Base-by-base conservation (phyloP, 1,140 invertebrate species). In the Drosophila auraria region DNA sequence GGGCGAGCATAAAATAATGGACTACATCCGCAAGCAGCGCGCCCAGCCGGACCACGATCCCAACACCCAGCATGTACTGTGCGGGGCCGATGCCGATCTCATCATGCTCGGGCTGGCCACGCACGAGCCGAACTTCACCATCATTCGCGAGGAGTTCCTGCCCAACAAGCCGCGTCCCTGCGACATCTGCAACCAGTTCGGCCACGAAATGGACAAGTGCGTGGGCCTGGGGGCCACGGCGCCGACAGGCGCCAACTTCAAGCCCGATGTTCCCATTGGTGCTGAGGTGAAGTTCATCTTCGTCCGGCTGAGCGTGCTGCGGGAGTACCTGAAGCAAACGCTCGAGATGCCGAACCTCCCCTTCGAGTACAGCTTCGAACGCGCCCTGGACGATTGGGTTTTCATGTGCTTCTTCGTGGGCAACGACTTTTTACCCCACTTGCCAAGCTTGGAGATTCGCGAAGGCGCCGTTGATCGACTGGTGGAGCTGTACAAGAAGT, bases 391-490 rank as follows among this genome's bases (percentile, higher is more conserved):
- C 93, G 99, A 99, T 94, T 99, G 99, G 99, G 99, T 99, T 1
- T 99, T 99, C 93, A 99, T 99, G 98, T 99, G 99, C 94, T 99
- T 99, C 94, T 99, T 99, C 94, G 99, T 99, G 63, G 99, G 99
- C 47, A 99, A 99, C 94, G 99, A 99, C 94, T 99, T 99, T 93
- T 93, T 99, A 78, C 99, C 99, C 15, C 99, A 99, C 95, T 94
- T 99, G 64, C 99, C 99, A 15, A 99, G 98, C 25, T 94, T 99
- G 69, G 99, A 99, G 95, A 99, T 99, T 87, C 95, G 99, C 69
- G 99, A 99, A 95, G 97, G 97, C 14, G 99, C 99, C 0, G 99
- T 99, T 73, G 99, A 99, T 93, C 94, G 98, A 64, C 94, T 99
- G 5, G 96, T 99, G 8, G 96, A 95, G 79, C 94, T 99, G 20